Conservation (phyloP, 2,888 invertebrate genomes). For the Drosophila pegasa region DNA sequence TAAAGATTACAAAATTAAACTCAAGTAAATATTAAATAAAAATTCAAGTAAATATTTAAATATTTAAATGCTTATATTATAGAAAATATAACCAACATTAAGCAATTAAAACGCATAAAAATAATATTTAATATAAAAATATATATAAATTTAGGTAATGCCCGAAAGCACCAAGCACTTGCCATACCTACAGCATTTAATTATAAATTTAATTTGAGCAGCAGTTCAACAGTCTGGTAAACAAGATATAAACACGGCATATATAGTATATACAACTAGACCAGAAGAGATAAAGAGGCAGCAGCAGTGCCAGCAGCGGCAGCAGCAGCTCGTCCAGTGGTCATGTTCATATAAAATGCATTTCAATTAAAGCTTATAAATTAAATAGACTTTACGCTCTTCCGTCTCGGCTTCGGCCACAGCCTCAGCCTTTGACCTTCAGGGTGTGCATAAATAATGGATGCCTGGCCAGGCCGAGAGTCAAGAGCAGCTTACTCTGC, state of each 20-base stretch:
- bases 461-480: constrained; percentile 21
- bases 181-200: neutral
- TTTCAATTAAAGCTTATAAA: constrained; percentile 67
- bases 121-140: too few species aligned
- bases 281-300: constrained; percentile 1
- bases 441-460: constrained; percentile 55
- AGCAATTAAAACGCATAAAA: too few species aligned
- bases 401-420: neutral
- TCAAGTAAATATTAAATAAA: too few species aligned
- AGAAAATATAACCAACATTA: too few species aligned
- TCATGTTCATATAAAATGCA: constrained; percentile 42
- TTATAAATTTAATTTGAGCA: constrained; percentile 6
- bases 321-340: constrained; percentile 2
- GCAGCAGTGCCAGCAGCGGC: neutral
- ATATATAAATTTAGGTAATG: too few species aligned
- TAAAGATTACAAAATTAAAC: too few species aligned
- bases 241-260: neutral
- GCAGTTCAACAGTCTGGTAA: neutral
- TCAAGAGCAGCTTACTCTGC: constrained; percentile 10
- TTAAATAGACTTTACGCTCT: constrained; percentile 27
- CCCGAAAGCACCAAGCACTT: too few species aligned
- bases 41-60: too few species aligned
- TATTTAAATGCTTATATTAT: too few species aligned
- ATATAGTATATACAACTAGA: neutral
- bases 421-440: constrained; percentile 22